These are phyloP conservation scores for Hylia prasina DNA, from an alignment of 2,113 vertebrate genomes.

Conservation along the genomic window DNA sequence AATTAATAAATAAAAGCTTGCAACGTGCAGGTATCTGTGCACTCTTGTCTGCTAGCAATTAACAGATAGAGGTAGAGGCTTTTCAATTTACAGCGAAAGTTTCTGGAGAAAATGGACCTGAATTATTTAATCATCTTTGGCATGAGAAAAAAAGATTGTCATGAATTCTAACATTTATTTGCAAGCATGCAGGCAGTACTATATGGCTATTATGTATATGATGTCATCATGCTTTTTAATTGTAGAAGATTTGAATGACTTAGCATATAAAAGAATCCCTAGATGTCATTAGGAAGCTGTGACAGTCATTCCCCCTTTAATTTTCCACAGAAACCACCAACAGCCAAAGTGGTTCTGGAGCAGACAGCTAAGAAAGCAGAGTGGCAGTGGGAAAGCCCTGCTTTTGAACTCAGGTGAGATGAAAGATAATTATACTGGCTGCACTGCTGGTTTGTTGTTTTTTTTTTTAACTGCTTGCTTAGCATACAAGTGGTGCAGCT, in stretches of 20 bases:
- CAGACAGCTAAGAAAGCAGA: neutral
- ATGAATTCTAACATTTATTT: constrained; percentile 7
- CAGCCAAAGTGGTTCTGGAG: neutral
- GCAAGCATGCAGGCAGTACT: neutral
- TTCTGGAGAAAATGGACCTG: neutral
- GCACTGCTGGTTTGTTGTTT: neutral
- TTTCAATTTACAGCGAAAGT: neutral
- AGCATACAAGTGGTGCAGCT: neutral
- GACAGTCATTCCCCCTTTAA: constrained; percentile 7
- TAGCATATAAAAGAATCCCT: constrained; percentile 12
- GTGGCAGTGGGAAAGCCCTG: neutral
- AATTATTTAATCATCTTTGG: neutral
- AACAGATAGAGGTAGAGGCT: neutral
- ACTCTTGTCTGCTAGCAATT: neutral
- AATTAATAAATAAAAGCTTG: neutral
- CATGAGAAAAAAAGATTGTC: neutral
- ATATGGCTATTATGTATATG: neutral
- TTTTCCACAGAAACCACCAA: constrained; percentile 8
- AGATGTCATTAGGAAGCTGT: constrained; percentile 17
- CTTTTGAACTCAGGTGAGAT: constrained; percentile 25
- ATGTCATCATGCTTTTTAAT: constrained; percentile 23
- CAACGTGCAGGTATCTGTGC: neutral
- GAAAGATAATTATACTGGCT: constrained; percentile 9
- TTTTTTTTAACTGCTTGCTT: constrained; percentile 4
- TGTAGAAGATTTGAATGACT: constrained; percentile 3